Evolutionary conservation across 2,888 invertebrate genomes (phyloP).

Genomic region (Malacosoma neustria): DNA sequence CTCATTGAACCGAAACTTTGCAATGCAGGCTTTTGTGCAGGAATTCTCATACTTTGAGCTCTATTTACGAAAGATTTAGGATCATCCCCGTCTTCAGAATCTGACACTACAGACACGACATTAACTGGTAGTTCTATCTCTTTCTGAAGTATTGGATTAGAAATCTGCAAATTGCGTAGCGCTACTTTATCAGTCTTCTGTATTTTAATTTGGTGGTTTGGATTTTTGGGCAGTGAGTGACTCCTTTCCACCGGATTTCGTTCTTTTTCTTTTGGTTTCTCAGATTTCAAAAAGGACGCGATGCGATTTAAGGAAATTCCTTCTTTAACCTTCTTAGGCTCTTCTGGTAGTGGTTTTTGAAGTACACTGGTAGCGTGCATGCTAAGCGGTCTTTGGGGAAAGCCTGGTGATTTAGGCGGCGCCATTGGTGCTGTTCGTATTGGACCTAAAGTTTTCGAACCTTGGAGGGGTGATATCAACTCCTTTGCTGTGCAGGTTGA

Average conservation of each 20-base stretch:
- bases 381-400: constrained; percentile 68
- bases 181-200: constrained; percentile 82
- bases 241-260: constrained; percentile 66
- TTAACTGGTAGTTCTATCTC: constrained; percentile 76
- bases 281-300: constrained; percentile 83
- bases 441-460: constrained; percentile 76
- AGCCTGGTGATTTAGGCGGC: constrained; percentile 45
- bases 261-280: constrained; percentile 67
- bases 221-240: constrained; percentile 75
- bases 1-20: constrained; percentile 91
- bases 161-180: constrained; percentile 85
- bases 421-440: constrained; percentile 74
- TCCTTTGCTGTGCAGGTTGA: constrained; percentile 88
- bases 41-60: constrained; percentile 88
- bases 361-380: constrained; percentile 51
- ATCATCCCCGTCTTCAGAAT: constrained; percentile 67
- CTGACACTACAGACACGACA: constrained; percentile 75
- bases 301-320: constrained; percentile 81
- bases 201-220: constrained; percentile 74
- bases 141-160: constrained; percentile 85
- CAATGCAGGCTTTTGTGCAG: constrained; percentile 74
- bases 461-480: constrained; percentile 77
- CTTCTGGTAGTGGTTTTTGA: constrained; percentile 61
- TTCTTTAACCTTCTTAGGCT: constrained; percentile 73
- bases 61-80: constrained; percentile 79